Base-by-base conservation (phyloP, 2,888 invertebrate species). In the Neocrepidodera transversa region DNA sequence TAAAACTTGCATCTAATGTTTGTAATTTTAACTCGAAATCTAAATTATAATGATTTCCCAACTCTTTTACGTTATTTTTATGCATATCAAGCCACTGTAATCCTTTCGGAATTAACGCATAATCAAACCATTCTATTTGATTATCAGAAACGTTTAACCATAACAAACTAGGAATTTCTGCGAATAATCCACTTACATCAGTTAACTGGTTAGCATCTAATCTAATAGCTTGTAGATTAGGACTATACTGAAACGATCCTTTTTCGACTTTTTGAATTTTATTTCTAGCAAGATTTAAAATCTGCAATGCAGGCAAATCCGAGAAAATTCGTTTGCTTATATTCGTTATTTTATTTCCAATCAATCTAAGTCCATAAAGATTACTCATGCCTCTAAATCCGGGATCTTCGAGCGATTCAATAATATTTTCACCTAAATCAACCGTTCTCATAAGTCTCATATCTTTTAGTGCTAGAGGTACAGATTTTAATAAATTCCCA, bases 61-160 rank as follows among this genome's bases (percentile, higher is more conserved):
- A 82, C 74, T 92, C 89, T 68, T 84, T 83, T 67, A 95, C 87
- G 72, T 87, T 86, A 81, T 96, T 95, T 78, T 91, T 92, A 77
- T 94, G 94, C 74, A 95, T 83, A 81, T 95, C 95, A 66, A 96
- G 82, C 92, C 93, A 93, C 77, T 93, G 91, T 66, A 95, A 82
- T 63, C 89, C 88, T 70, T 84, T 82, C 10, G 95, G 95, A 65
- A 95, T 87, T 68, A 92, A 85, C 18, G 90, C 86, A 78, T 93
- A 95, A 81, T 95, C 94, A 80, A 95, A 95, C 85, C 90, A 89
- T 76, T 89, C 88, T 74, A 95, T 85, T 78, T 88, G 87, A 84
- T 95, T 95, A 82, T 93, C 93, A 66, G 93, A 93, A 74, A 95
- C 89, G 81, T 95, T 95, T 52, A 95, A 82, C 93, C 93, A 94